Evolutionary conservation across 2,888 invertebrate species (phyloP).

Genomic region (Horisme vitalbata): DNA sequence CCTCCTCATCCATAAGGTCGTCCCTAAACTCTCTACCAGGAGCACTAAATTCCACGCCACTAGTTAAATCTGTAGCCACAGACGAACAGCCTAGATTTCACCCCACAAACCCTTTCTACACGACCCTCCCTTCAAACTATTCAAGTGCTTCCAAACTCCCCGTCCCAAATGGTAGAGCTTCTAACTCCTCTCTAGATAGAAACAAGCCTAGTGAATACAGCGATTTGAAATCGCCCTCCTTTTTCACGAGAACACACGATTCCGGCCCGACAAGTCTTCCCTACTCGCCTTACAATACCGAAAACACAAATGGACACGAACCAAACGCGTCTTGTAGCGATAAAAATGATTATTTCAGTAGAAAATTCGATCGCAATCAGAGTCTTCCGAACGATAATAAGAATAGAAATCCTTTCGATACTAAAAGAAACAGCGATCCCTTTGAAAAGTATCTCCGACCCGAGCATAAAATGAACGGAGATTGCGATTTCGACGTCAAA

Average conservation of each 20-base stretch:
- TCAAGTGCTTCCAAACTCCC: slow-evolving; percentile 73
- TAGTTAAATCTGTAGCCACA: slow-evolving; percentile 56
- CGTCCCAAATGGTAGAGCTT: slow-evolving; percentile 64
- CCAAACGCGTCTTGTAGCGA: slow-evolving; percentile 36
- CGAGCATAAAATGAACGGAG: slow-evolving; percentile 52
- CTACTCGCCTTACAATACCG: slow-evolving; percentile 43
- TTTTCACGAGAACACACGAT: slow-evolving; percentile 50
- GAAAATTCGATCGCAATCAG: slow-evolving; percentile 46
- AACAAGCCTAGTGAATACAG: slow-evolving; percentile 57
- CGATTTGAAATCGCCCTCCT: slow-evolving; percentile 59
- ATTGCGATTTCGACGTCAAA: slow-evolving; percentile 46
- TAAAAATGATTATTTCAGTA: slow-evolving; percentile 46
- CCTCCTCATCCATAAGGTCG: slow-evolving; percentile 51
- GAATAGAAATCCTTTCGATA: slow-evolving; percentile 65
- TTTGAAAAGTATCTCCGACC: slow-evolving; percentile 64
- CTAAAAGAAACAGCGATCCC: slow-evolving; percentile 61
- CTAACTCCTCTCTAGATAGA: slow-evolving; percentile 65
- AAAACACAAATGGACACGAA: slow-evolving; percentile 51
- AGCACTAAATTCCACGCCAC: slow-evolving; percentile 59
- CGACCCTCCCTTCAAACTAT: slow-evolving; percentile 70
- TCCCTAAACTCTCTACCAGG: slow-evolving; percentile 61
- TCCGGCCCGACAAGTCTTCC: slow-evolving; percentile 57
- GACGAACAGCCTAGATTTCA: slow-evolving; percentile 68
- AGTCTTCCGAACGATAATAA: slow-evolving; percentile 50
- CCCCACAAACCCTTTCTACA: slow-evolving; percentile 78